Conservation (phyloP, 2,797 vertebrate species). For the Echeneis naucrates region DNA sequence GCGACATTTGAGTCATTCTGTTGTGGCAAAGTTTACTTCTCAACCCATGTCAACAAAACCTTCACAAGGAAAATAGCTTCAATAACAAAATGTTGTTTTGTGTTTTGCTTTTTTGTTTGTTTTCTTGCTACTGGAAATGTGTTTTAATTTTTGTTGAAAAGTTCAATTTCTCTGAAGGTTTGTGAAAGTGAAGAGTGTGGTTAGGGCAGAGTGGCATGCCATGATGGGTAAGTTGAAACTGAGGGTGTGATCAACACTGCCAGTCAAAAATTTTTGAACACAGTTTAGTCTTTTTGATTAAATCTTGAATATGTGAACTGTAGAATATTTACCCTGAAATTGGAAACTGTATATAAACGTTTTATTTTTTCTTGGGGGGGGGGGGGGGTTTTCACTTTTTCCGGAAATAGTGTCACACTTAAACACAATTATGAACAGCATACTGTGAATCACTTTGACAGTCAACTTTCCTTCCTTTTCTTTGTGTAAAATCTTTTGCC, state of each 20-base stretch:
- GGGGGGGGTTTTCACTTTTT: no score
- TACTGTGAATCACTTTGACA: neutral
- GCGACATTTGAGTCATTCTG: conserved; percentile 7
- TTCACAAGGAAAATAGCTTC: conserved; percentile 26
- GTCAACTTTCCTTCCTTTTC: neutral
- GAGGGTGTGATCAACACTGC: conserved; percentile 37
- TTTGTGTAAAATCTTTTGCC: neutral
- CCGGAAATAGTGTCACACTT: neutral
- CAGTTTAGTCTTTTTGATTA: conserved; percentile 17
- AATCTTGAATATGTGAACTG: conserved; percentile 30
- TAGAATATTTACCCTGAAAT: conserved; percentile 14
- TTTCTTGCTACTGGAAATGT: conserved; percentile 2
- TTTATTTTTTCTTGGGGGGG: no score
- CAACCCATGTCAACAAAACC: conserved; percentile 20
- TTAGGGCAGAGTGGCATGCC: conserved; percentile 48
- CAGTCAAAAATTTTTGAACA: conserved; percentile 61
- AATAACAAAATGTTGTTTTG: conserved; percentile 19
- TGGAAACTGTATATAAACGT: conserved; percentile 1
- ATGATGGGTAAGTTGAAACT: conserved; percentile 30
- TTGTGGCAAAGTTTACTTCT: conserved; percentile 9
- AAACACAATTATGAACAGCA: neutral
- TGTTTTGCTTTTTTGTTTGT: neutral
- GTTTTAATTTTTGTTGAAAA: conserved; percentile 4
- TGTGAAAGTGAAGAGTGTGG: conserved; percentile 69
- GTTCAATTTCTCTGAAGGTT: conserved; percentile 63